Evolutionary conservation across 2,888 invertebrate species (phyloP).

Genomic region (Peribatodes rhomboidaria): DNA sequence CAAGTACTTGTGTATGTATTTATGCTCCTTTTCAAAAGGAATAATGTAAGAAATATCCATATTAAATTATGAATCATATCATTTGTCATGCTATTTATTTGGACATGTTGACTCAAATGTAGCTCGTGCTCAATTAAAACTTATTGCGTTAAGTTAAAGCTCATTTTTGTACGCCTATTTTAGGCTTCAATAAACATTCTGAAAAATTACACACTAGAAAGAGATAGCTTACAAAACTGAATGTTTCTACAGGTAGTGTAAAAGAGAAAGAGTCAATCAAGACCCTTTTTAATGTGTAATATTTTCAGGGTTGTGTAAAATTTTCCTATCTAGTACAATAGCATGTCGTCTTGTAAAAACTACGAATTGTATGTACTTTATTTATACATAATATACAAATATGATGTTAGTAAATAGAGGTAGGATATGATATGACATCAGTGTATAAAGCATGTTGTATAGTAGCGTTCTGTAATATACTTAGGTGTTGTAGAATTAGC

Average conservation of each 20-base stretch:
- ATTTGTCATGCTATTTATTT: constrained; percentile 48
- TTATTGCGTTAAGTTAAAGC: constrained; percentile 58
- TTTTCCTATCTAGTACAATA: constrained; percentile 57
- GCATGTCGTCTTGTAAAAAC: constrained; percentile 49
- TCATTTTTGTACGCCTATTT: constrained; percentile 53
- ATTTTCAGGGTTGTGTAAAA: constrained; percentile 28
- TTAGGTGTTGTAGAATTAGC: constrained; percentile 80
- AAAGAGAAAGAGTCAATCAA: constrained; percentile 1
- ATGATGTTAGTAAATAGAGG: constrained; percentile 58
- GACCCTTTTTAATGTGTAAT: constrained; percentile 8
- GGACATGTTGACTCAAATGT: constrained; percentile 50
- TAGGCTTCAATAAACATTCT: constrained; percentile 29
- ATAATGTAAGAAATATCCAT: constrained; percentile 40
- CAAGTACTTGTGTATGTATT: constrained; percentile 32
- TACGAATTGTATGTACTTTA: constrained; percentile 60
- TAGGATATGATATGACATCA: constrained; percentile 71
- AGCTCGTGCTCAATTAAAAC: constrained; percentile 66
- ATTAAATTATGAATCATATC: constrained; percentile 50
- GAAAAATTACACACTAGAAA: constrained; percentile 9
- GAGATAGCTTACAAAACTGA: not conserved
- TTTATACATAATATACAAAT: constrained; percentile 59
- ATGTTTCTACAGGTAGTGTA: not conserved
- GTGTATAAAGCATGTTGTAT: constrained; percentile 84
- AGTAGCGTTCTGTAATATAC: constrained; percentile 83
- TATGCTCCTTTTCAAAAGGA: constrained; percentile 47